phyloP scores from a whole-genome alignment of 1,140 invertebrate genomes.

The Pseudomyrmex sp. region DNA sequence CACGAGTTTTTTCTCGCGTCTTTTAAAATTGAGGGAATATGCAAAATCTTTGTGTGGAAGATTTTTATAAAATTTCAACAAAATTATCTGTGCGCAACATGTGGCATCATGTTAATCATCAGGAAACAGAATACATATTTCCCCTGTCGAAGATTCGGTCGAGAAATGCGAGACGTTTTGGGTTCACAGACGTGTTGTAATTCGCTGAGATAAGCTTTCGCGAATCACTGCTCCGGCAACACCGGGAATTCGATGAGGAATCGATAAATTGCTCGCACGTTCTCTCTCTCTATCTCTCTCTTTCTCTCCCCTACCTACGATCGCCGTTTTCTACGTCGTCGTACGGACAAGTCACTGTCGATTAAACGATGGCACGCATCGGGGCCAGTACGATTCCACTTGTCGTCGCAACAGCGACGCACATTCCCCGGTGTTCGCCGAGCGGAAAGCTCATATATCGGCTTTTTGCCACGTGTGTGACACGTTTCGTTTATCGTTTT shows the following conservation, averaged over 20 bases:
- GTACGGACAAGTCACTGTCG: constrained; percentile 21
- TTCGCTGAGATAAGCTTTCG: background rate
- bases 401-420: constrained; percentile 17
- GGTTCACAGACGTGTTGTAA: too few relatives aligned
- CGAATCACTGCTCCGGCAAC: background rate
- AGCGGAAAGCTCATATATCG: background rate
- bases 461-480: constrained; percentile 28
- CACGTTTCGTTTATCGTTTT: constrained; percentile 6
- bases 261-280: background rate
- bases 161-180: too few relatives aligned
- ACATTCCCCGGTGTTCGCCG: background rate
- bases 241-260: background rate
- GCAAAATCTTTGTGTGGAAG: too few relatives aligned
- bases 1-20: background rate
- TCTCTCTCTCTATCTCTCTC: background rate
- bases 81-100: too few relatives aligned
- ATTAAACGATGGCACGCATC: constrained; percentile 49
- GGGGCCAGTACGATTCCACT: constrained; percentile 32
- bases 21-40: background rate
- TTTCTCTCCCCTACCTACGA: background rate
- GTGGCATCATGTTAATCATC: too few relatives aligned
- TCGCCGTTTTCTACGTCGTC: background rate
- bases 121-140: too few relatives aligned
- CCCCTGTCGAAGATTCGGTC: too few relatives aligned
- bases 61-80: too few relatives aligned